A percentile compares a stretch with the other conserved stretches of the same genome.
Conservation (phyloP, 2,888 invertebrate genomes). For the Noctua janthina region DNA sequence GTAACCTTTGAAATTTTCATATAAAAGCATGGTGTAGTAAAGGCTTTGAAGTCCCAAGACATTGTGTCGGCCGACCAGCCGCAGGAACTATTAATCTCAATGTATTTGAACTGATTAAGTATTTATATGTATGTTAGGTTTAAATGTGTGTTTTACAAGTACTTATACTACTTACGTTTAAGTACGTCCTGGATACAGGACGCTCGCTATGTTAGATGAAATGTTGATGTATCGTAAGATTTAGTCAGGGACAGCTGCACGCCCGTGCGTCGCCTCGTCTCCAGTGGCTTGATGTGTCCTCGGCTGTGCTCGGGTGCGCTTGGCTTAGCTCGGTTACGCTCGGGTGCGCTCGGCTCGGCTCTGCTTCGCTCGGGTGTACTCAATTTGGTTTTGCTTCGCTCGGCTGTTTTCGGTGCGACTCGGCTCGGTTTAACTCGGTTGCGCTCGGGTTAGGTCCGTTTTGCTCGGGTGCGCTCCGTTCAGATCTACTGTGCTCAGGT, state of each 20-base stretch:
- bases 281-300: neutral
- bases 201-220: constrained; percentile 23
- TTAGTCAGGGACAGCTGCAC: constrained; percentile 26
- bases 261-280: constrained; percentile 9
- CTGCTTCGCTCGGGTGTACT: no score
- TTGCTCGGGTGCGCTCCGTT: neutral
- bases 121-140: constrained; percentile 56
- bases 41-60: constrained; percentile 44
- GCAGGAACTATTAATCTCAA: constrained; percentile 74
- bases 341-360: neutral
- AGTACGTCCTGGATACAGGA: constrained; percentile 48
- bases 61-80: constrained; percentile 55
- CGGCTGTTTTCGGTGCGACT: no score
- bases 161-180: constrained; percentile 28
- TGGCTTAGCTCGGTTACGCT: neutral
- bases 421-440: no score
- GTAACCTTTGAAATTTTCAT: constrained; percentile 46
- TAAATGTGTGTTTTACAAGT: constrained; percentile 53
- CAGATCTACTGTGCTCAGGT: neutral
- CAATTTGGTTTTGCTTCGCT: no score
- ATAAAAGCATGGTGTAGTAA: constrained; percentile 52
- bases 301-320: neutral
- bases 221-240: constrained; percentile 21
- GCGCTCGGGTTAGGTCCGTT: no score
- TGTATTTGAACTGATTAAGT: constrained; percentile 69